Evolutionary conservation across 2,113 vertebrate species (phyloP), one percentile per base, ranked within the genome.

Genomic region (Indri indri): DNA sequence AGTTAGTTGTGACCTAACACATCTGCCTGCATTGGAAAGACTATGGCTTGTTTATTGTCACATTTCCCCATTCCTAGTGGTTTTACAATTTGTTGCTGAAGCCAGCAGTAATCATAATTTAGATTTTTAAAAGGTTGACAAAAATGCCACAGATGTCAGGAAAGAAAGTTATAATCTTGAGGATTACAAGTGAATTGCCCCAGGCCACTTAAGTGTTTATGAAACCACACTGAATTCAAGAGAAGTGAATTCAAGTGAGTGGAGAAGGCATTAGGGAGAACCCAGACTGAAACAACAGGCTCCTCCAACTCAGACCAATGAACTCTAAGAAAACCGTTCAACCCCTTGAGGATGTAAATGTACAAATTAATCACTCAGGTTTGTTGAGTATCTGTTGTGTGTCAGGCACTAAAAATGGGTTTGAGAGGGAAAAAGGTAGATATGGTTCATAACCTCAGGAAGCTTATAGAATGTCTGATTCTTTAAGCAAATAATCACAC

Each of bases 191-290:
- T 47, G 16, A 86, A 88, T 13, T 66, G 54, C 63, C 52, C 59
- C 25, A n/a, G 32, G 59, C 32, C 22, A 81, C 23, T 42, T 94
- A 52, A 32, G 30, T 52, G 8, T 71, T 83, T 52, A 82, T 83
- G 88, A 94, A 86, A 63, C 42, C 76, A 82, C 87, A 54, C 57
- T 80, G 54, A 88, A 91, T 47, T 89, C 13, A 68, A 93, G 63
- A 88, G 54, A 57, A 57, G 54, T 20, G 54, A 57, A 57, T 57
- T 8, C n/a, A 80, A 50, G 50, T 81, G 37, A 88, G 45, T 37
- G 47, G 45, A 68, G 50, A 90, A 20, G 18, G 40, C 52, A 30
- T 20, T 57, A 76, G 80, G 20, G 61, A 40, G 8, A 86, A 90
- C 14, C 12, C 42, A 77, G 42, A 50, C 50, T 50, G 45, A 22